phyloP scores from a whole-genome alignment of 2,797 vertebrate genomes.

The Rhynchotus rufescens region DNA sequence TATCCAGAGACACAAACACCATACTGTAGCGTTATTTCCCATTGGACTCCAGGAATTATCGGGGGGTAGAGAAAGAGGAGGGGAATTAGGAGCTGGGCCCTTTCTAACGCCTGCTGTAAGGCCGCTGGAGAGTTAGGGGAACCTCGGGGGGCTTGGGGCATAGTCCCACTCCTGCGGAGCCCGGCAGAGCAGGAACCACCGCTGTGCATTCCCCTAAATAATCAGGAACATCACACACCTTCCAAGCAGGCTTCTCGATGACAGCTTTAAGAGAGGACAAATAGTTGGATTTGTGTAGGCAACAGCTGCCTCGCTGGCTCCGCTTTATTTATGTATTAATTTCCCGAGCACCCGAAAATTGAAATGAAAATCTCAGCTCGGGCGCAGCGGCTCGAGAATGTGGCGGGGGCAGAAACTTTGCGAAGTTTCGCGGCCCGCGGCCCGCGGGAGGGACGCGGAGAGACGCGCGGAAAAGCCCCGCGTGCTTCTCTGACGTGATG shows the following conservation, averaged over 20 bases:
- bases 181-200: not conserved
- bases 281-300: not conserved
- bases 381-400: not conserved
- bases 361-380: not conserved
- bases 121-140: not conserved
- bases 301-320: not conserved
- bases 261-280: constrained; percentile 36
- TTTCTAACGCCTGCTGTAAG: not conserved
- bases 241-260: not conserved
- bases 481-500: not conserved
- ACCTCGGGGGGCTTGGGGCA: accelerated
- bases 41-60: constrained; percentile 18
- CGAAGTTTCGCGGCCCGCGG: not conserved
- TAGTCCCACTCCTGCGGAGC: not conserved
- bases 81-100: constrained; percentile 23
- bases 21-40: not conserved
- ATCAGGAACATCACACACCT: not conserved
- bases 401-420: not conserved
- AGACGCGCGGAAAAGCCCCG: accelerated
- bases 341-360: not conserved
- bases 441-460: no score
- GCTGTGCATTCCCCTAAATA: not conserved
- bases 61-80: not conserved
- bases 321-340: accelerated
- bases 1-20: not conserved